A percentile compares a stretch with the other conserved stretches of the same genome.
Conservation (phyloP, 1,140 invertebrate genomes). For the Drosophila repletoides region DNA sequence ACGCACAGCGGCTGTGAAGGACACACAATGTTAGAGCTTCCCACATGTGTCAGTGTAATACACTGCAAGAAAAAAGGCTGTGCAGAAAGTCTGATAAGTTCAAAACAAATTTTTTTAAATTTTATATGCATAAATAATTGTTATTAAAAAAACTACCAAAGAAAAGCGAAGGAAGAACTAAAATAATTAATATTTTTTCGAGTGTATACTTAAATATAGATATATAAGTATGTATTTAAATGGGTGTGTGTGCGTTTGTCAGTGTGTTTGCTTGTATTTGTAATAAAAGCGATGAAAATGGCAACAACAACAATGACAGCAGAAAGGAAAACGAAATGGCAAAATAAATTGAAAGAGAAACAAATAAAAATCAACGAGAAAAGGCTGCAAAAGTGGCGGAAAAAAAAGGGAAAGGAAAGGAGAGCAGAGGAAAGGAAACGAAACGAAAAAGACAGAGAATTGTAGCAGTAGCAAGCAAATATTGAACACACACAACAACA, state of each 20-base stretch:
- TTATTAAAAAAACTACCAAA: too few relatives aligned
- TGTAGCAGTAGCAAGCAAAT: constrained; percentile 70
- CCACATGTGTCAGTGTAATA: constrained; percentile 54
- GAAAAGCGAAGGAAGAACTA: too few relatives aligned
- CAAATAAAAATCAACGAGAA: constrained; percentile 80
- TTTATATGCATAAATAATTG: too few relatives aligned
- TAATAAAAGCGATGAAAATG: constrained; percentile 80
- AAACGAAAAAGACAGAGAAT: constrained; percentile 10
- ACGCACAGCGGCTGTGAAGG: constrained; percentile 68
- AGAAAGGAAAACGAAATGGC: constrained; percentile 80
- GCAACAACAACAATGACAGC: constrained; percentile 78
- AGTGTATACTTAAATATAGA: neutral
- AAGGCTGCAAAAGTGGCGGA: constrained; percentile 78
- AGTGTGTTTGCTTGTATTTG: constrained; percentile 58
- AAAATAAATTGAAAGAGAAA: constrained; percentile 81
- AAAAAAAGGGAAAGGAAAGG: constrained; percentile 55
- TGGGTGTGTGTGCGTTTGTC: constrained; percentile 21
- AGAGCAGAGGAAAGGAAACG: constrained; percentile 23
- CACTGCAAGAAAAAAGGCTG: too few relatives aligned
- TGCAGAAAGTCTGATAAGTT: too few relatives aligned
- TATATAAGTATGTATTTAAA: constrained; percentile 2
- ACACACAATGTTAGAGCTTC: constrained; percentile 73
- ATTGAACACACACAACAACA: constrained; percentile 71
- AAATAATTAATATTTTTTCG: too few relatives aligned
- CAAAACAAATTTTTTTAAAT: too few relatives aligned